These are phyloP conservation scores for Carduelis carduelis DNA, from an alignment of 2,797 vertebrate species.

Conservation along the genomic window DNA sequence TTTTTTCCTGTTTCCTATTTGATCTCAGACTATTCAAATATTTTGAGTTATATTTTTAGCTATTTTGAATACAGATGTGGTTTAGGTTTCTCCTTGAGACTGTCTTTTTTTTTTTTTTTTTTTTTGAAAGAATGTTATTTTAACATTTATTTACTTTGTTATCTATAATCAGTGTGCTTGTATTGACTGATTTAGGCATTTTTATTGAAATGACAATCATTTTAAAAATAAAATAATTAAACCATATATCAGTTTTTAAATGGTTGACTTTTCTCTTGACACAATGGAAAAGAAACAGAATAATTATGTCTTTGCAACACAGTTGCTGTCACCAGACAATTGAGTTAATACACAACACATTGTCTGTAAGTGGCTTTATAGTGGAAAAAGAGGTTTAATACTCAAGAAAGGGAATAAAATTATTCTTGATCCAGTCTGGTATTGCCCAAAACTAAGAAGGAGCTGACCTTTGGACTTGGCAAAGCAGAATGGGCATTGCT, in stretches of 20 bases:
- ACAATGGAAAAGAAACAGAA: slow-evolving; percentile 6
- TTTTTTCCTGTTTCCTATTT: not conserved
- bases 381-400: not conserved
- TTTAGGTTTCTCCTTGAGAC: not conserved
- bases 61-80: not conserved
- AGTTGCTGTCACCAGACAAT: not conserved
- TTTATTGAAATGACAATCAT: not conserved
- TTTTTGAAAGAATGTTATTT: not conserved
- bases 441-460: not conserved
- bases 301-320: slow-evolving; percentile 11
- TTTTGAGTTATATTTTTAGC: not conserved
- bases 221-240: not conserved
- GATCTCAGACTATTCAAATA: not conserved
- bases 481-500: slow-evolving; percentile 8
- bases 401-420: not conserved
- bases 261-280: not conserved
- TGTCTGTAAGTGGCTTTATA: not conserved
- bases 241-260: not conserved
- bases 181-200: not conserved
- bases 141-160: not conserved
- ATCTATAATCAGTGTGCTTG: not conserved
- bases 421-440: not conserved
- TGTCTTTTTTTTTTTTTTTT: not conserved
- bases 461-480: not conserved
- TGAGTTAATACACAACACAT: slow-evolving; percentile 11